Percentiles rank a stretch among this genome's conserved stretches.
Conservation (phyloP, 2,888 invertebrate species). For the Dynastes tityus region DNA sequence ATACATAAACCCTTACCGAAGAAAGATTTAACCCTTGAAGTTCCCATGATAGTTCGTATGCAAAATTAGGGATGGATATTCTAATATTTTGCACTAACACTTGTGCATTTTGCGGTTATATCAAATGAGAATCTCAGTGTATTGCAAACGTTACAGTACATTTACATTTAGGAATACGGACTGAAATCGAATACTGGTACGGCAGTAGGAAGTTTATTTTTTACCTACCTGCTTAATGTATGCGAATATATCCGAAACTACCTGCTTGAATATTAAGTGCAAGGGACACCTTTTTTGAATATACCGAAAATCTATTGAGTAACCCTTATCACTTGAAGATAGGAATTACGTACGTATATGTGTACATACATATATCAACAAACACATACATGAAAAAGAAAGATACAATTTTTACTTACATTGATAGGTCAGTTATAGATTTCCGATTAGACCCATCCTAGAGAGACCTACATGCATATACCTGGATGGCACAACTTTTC, state of each 20-base stretch:
- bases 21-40: slow-evolving; percentile 56
- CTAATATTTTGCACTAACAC: slow-evolving; percentile 48
- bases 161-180: not conserved
- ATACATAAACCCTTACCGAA: slow-evolving; percentile 54
- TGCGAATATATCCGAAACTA: slow-evolving; percentile 70
- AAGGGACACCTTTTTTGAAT: slow-evolving; percentile 70
- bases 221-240: slow-evolving; percentile 71
- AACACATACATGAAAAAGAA: slow-evolving; percentile 9
- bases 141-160: not conserved
- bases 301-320: slow-evolving; percentile 56
- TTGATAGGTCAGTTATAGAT: slow-evolving; percentile 57
- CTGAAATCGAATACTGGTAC: slow-evolving; percentile 49
- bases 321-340: slow-evolving; percentile 53
- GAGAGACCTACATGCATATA: not conserved
- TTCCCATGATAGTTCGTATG: slow-evolving; percentile 55
- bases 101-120: slow-evolving; percentile 39
- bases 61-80: slow-evolving; percentile 51
- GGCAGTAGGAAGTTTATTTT: slow-evolving; percentile 64
- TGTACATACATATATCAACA: slow-evolving; percentile 21
- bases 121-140: slow-evolving; percentile 2
- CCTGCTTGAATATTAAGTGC: slow-evolving; percentile 72
- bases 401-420: slow-evolving; percentile 56
- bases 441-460: slow-evolving; percentile 32
- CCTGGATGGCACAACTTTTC: slow-evolving; percentile 18
- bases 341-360: slow-evolving; percentile 17